Evolutionary conservation across 2,888 invertebrate genomes (phyloP), one percentile per base, ranked within the genome.

Genomic region (Liodrosophila aerea): DNA sequence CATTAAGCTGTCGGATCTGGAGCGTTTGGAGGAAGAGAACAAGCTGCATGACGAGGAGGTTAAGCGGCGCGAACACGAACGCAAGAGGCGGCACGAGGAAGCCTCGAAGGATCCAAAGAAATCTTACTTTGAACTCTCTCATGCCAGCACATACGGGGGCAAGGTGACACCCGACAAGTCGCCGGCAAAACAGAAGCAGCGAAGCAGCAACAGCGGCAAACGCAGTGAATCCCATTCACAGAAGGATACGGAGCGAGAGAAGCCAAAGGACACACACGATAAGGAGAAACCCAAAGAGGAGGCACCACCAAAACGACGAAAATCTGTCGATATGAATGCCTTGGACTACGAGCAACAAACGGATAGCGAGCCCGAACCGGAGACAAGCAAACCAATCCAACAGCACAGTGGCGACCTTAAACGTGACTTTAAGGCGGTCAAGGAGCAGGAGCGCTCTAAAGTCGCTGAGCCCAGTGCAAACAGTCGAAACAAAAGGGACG

Each of bases 1-100:
- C 44, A 95, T 97, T 68, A 95, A 96, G 88, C 91, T 96, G 1
- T 94, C 94, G 0, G 95, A 97, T 84, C 93, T 95, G 82, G 95
- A 96, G 91, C 93, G 93, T 73, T 90, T 93, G 7, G 94, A 94
- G 83, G 92, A 93, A n/a, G 93, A 94, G 72, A 92, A 93, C 4
- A 92, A 92, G 15, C 90, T 92, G 45, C 90, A 92, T 0, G 93
- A 94, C 44, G 92, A 92, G 15, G 92, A 92, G 68, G 91, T 92
- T 0, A 90, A 91, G 18, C 88, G 92, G 8, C 87, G 92, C 4
- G 92, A 92, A 40, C 88, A 90, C 2, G 92, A 92, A 37, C 90
- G 92, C 1, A 92, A 91, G 59, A 91, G 91, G 67, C 88, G 92
- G 0, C 92, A 92, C 51, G 91, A 91, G 63, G 92, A 91, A 64